Percentiles rank a stretch among this genome's conserved stretches.
These are phyloP conservation scores for Trialeurodes vaporariorum DNA, from an alignment of 1,140 invertebrate species.

Conservation along the genomic window DNA sequence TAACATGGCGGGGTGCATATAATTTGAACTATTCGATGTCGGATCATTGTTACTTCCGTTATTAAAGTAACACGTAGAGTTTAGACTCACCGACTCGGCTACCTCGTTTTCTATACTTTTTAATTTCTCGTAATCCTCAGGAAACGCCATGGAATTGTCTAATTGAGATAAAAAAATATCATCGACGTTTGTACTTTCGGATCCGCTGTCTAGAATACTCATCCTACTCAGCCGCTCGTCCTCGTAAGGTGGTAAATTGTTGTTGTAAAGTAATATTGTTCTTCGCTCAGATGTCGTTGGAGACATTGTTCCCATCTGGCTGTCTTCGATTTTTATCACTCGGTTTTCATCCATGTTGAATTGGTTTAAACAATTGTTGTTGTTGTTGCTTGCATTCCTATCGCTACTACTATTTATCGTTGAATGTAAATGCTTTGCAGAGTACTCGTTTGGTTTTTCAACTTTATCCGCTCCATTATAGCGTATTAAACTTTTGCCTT, in stretches of 20 bases:
- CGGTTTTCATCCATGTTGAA: not conserved
- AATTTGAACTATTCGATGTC: not conserved
- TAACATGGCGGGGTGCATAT: not conserved
- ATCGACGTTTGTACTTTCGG: conserved; percentile 23
- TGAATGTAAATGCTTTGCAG: not conserved
- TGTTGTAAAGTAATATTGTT: not conserved
- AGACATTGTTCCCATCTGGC: not conserved
- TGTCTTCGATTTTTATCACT: not conserved
- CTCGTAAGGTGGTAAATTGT: not conserved
- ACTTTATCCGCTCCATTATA: conserved; percentile 31
- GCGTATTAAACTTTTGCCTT: conserved; percentile 42
- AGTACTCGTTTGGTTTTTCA: not conserved
- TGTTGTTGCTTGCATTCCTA: not conserved
- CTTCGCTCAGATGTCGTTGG: not conserved
- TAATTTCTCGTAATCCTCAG: conserved; percentile 59
- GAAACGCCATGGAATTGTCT: conserved; percentile 36
- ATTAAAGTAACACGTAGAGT: not conserved
- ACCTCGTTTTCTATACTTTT: conserved; percentile 37
- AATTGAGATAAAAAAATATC: conserved; percentile 29
- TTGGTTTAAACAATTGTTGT: not conserved
- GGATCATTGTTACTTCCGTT: not conserved
- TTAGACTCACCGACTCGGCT: conserved; percentile 25
- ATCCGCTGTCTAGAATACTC: not conserved
- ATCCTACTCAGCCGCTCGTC: not conserved
- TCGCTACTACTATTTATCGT: not conserved